Conservation (phyloP, 64 coral and sea anemone genomes). For the Montipora sp. region DNA sequence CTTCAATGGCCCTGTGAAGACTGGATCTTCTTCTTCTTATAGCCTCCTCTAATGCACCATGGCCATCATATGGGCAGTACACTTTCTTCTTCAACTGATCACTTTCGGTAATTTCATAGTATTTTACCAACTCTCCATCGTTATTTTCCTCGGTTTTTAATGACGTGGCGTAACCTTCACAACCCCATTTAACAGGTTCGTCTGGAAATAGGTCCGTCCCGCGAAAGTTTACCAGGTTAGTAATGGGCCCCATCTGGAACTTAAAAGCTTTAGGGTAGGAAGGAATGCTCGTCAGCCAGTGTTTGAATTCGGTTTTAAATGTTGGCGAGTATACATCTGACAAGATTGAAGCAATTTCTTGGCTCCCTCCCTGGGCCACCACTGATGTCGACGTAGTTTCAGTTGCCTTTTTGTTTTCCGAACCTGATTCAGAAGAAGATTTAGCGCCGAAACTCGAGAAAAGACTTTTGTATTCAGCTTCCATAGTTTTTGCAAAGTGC, state of each 20-base stretch:
- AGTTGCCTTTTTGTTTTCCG: not conserved
- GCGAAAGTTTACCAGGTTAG: constrained; percentile 67
- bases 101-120: not conserved
- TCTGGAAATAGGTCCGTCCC: constrained; percentile 41
- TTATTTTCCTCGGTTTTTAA: not conserved
- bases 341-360: constrained; percentile 50
- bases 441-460: constrained; percentile 55
- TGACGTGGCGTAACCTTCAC: too few species aligned
- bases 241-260: constrained; percentile 34
- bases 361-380: constrained; percentile 45
- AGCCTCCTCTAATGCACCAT: not conserved
- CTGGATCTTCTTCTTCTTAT: not conserved
- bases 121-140: not conserved
- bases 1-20: constrained; percentile 11
- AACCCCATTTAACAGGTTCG: not conserved
- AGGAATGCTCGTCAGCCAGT: constrained; percentile 52
- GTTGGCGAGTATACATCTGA: constrained; percentile 59
- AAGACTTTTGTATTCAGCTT: constrained; percentile 51
- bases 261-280: constrained; percentile 49
- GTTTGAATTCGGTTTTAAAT: constrained; percentile 50
- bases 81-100: not conserved
- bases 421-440: not conserved
- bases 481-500: constrained; percentile 21
- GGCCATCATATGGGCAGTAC: constrained; percentile 14
- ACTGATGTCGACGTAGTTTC: constrained; percentile 47